A percentile compares a stretch with the other conserved stretches of the same genome.
These are phyloP conservation scores for Cottoperca gobio DNA, from an alignment of 2,797 vertebrate genomes.

Conservation along the genomic window DNA sequence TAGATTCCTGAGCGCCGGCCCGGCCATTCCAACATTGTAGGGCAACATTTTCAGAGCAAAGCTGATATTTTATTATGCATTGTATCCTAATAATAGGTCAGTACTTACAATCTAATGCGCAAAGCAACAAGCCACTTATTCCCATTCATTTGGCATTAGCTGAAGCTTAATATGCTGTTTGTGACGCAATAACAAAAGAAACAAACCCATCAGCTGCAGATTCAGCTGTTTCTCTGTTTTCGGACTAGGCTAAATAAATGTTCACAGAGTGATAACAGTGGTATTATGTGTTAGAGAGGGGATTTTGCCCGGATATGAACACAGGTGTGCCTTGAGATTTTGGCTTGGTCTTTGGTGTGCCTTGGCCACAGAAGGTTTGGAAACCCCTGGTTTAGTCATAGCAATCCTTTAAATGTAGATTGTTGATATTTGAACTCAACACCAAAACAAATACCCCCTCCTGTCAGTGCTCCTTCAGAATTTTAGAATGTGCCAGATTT, in stretches of 20 bases:
- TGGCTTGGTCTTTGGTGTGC: no score
- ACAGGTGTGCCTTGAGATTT: no score
- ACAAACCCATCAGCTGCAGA: neutral
- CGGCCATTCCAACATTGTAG: conserved; percentile 68
- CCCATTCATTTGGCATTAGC: conserved; percentile 47
- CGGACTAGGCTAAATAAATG: no score
- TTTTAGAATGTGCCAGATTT: no score
- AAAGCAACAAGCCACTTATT: conserved; percentile 39
- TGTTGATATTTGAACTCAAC: no score
- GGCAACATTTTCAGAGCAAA: conserved; percentile 69
- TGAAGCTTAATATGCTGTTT: conserved; percentile 17
- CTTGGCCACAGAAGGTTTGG: no score
- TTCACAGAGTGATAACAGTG: no score
- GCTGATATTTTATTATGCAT: conserved; percentile 71
- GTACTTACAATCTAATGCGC: conserved; percentile 53
- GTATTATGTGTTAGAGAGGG: no score
- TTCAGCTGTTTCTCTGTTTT: conserved; percentile 3
- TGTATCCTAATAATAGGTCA: conserved; percentile 77
- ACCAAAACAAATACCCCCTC: no score
- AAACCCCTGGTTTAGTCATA: no score
- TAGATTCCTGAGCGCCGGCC: conserved; percentile 74
- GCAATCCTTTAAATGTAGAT: neutral
- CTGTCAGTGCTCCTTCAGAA: no score
- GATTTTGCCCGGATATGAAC: no score
- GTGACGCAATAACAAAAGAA: conserved; percentile 9